Base-by-base conservation (phyloP, 2,113 vertebrate genomes). In the Catharus minimus region DNA sequence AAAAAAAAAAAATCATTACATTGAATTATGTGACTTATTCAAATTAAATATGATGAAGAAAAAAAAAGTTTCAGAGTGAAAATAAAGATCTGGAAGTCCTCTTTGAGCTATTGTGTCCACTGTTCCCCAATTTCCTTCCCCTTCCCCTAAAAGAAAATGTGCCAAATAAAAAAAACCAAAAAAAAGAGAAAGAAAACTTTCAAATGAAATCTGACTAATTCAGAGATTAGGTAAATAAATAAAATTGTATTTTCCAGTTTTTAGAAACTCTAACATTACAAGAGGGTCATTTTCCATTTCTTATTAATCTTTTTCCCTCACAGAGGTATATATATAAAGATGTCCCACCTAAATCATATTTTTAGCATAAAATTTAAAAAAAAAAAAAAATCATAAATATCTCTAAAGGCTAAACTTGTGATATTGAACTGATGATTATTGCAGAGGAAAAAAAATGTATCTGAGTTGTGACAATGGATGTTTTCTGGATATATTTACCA, bases 401-500 rank as follows among this genome's bases (percentile, higher is more conserved):
- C 7, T 33, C 46, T 55, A 41, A 88, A 66, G 18, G 19, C 22
- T 86, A 60, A 67, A 64, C 24, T 78, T 78, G 15, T 47, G 21
- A 39, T 92, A 75, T 58, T 60, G 52, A 77, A 19, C 32, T 82
- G 56, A 50, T 60, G 57, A 58, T 21, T 58, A 55, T 23, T 36
- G 13, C 27, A 56, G 53, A 74, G 24, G 47, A 78, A 77, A 86
- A 58, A 67, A 8, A 66, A 2, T 21, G 2, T 17, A 30, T 61
- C 73, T 60, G 2, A 16, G 6, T 56, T 72, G 14, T 72, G 66
- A 64, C 26, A 68, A 27, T 3, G 1, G 4, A 68, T 61, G 27
- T 68, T 76, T 89, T 90, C 33, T 78, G 18, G 81, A n/a, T 56
- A 32, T 23, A 38, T 72, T 82, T 88, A 58, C 78, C 26, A 66